These are phyloP conservation scores for Camelus bactrianus DNA, from an alignment of 2,113 vertebrate species.

Conservation along the genomic window DNA sequence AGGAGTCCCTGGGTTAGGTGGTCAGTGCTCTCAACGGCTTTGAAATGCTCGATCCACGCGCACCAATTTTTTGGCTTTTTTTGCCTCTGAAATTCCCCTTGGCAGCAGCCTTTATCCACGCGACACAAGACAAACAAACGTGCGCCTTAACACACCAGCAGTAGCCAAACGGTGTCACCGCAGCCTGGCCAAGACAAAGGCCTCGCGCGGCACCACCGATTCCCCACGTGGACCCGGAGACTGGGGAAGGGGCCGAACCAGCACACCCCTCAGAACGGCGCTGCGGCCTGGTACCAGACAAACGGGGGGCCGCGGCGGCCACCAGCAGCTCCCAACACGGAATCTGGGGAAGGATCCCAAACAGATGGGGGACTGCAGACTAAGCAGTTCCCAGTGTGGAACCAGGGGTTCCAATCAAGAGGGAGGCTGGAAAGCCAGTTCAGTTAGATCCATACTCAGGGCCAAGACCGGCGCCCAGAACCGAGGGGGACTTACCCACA, in stretches of 20 bases:
- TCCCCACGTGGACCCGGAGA: neutral
- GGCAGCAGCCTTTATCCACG: neutral
- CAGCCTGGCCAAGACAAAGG: neutral
- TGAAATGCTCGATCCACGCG: neutral
- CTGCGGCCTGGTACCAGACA: too few relatives aligned
- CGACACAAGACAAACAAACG: neutral
- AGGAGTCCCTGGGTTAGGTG: neutral
- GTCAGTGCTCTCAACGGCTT: neutral
- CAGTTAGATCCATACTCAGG: neutral
- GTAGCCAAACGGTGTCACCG: neutral
- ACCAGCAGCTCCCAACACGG: neutral
- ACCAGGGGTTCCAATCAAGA: neutral
- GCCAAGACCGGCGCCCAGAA: neutral
- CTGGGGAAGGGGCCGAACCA: neutral
- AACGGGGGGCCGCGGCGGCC: neutral
- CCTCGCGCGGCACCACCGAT: too few relatives aligned
- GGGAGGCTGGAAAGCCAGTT: neutral
- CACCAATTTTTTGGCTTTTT: neutral
- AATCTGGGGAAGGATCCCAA: neutral
- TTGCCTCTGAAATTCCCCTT: neutral
- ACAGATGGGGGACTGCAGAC: neutral
- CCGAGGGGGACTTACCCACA: neutral
- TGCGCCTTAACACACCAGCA: neutral
- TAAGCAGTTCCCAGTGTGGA: neutral
- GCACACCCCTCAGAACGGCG: neutral